Base-by-base conservation (phyloP, 2,797 vertebrate genomes). In the Acanthopagrus latus region DNA sequence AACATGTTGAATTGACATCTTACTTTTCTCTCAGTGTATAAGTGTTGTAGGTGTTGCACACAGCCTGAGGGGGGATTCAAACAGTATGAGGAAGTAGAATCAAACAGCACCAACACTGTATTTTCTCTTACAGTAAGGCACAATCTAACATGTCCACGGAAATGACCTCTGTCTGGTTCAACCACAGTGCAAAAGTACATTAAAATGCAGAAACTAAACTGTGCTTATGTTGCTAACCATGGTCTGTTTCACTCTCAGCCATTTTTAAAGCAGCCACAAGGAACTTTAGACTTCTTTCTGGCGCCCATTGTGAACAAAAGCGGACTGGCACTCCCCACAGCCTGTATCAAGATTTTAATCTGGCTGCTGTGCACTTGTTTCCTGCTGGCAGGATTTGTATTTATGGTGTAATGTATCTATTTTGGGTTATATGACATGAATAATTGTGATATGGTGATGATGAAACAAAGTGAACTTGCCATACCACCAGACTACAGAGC, bases 21-120 rank as follows among this genome's bases (percentile, higher is more conserved):
- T 63, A 43, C 12, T 56, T 74, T 59, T 64, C 47, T 79, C 52
- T 76, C 74, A 27, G 21, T 55, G 17, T 78, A 57, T 44, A 62
- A 3, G 1, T 55, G n/a, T 62, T 59, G 48, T 29, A 75, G 60
- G 57, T 55, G 2, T 64, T 44, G 21, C 46, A 63, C 74, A 69
- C 76, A 80, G 72, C 83, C 85, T 33, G 82, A 86, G 44, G 10
- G 46, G 21, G 41, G 27, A 52, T 71, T 77, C 64, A 41, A 78
- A 51, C 46, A 27, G 43, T 70, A 33, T 59, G 60, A 59, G 52
- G n/a, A 77, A 64, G 54, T 70, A 64, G 27, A 86, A 59, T 72
- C 69, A 60, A 41, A 18, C 13, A 60, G 64, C 59, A 54, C 48
- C 13, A 18, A 52, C 13, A 18, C 23, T 64, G 14, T 67, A 18